phyloP scores from a whole-genome alignment of 1,140 invertebrate genomes.

The Drosophila busckii region DNA sequence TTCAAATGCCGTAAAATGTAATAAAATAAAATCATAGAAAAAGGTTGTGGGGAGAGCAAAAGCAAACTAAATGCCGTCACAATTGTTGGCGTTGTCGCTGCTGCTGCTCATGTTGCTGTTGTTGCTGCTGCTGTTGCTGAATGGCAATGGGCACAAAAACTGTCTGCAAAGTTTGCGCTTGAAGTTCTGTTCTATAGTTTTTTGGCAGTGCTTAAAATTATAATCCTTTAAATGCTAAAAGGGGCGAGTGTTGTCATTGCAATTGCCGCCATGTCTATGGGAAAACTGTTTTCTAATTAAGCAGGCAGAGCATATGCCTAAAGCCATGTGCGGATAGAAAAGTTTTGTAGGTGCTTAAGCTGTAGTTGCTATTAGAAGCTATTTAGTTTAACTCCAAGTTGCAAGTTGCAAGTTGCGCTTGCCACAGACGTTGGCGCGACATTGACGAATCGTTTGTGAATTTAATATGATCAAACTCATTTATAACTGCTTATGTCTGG shows the following conservation, averaged over 20 bases:
- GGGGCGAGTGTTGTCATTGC: conserved; percentile 14
- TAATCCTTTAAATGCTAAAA: conserved; percentile 66
- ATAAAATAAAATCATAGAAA: conserved; percentile 33
- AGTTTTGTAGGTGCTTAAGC: no score
- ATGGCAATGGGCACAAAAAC: conserved; percentile 70
- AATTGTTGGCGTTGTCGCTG: conserved; percentile 22
- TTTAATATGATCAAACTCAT: no score
- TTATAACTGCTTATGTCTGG: conserved; percentile 33
- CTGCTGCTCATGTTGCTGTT: conserved; percentile 18
- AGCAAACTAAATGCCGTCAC: conserved; percentile 34
- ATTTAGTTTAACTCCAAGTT: no score
- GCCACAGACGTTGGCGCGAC: no score
- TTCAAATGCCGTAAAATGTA: conserved; percentile 70
- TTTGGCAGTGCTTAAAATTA: conserved; percentile 56
- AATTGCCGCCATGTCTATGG: not conserved
- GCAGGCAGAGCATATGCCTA: not conserved
- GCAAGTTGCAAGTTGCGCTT: no score
- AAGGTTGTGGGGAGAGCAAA: conserved; percentile 5
- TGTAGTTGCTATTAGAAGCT: no score
- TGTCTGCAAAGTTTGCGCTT: conserved; percentile 65
- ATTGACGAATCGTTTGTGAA: no score
- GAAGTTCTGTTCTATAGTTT: conserved; percentile 66
- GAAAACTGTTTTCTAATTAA: conserved; percentile 19
- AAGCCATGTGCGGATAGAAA: not conserved
- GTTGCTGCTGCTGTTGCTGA: no score